phyloP scores from a whole-genome alignment of 2,113 vertebrate species.

The Gymnobelideus leadbeateri region DNA sequence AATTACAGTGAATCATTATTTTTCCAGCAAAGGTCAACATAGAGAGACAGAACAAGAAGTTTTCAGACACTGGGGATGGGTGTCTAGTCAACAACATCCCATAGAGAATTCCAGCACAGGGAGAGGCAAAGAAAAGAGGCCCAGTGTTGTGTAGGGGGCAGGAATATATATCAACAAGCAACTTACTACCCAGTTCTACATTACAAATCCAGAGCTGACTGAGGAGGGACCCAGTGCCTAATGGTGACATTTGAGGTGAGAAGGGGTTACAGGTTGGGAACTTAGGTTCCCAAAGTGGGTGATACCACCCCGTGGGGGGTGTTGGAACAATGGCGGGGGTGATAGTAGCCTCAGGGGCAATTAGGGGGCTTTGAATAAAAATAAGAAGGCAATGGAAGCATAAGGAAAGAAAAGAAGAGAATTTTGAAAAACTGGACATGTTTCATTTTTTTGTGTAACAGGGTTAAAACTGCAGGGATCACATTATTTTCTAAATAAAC shows the following conservation, averaged over 20 bases:
- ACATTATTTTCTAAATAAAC: too few relatives aligned
- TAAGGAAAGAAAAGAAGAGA: too few relatives aligned
- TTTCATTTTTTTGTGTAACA: too few relatives aligned
- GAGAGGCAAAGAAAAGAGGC: neutral
- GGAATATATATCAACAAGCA: neutral
- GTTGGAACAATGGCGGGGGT: too few relatives aligned
- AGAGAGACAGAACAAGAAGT: neutral
- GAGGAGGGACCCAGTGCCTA: neutral
- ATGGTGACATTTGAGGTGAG: neutral
- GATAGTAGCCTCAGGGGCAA: too few relatives aligned
- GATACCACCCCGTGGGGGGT: too few relatives aligned
- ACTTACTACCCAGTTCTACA: neutral
- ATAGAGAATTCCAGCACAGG: neutral
- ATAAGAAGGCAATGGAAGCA: too few relatives aligned
- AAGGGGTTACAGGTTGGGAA: neutral
- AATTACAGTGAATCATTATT: neutral
- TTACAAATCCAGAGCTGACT: neutral
- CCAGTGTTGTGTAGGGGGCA: neutral
- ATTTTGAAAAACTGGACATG: too few relatives aligned
- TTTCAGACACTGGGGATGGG: neutral
- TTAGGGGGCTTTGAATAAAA: too few relatives aligned
- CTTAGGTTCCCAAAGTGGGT: too few relatives aligned
- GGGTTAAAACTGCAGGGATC: too few relatives aligned
- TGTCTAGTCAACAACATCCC: neutral
- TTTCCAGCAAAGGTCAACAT: neutral